Evolutionary conservation across 1,140 invertebrate genomes (phyloP), one percentile per base, ranked within the genome.

Genomic region (Monochamus saltuarius): DNA sequence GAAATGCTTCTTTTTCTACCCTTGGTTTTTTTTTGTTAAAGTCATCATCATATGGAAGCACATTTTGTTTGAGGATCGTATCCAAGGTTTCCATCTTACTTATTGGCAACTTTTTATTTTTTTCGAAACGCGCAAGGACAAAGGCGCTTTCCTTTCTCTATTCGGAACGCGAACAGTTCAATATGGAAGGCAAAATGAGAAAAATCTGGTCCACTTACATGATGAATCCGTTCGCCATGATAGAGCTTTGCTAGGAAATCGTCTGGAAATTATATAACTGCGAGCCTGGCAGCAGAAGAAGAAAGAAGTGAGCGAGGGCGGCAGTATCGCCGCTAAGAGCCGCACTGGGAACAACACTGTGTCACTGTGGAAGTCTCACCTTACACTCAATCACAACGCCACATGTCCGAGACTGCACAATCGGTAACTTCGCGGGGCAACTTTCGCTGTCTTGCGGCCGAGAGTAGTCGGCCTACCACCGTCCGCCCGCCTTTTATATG

Each of bases 381-480:
- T 40, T 54, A 54, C 51, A 54, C 22, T 29, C 22, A 29, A 29
- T 29, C 51, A 55, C 53, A 43, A 43, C 53, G 53, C 53, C 53
- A 55, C 53, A 55, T 55, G 53, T 43, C 53, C 53, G 46, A 55
- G 40, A 55, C 34, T 36, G 46, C 53, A 55, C 22, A 42, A 37
- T 37, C 19, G 16, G 19, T 29, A 14, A 22, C 38, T 53, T 50
- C 47, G 34, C 57, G 56, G 64, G 64, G 60, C 64, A 65, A 65
- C 64, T 65, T 65, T 65, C 64, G 64, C 64, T 59, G 22, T 47
- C 22, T n/a, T 55, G 59, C 51, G 56, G 56, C 56, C 59, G 55
- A 58, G 47, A 65, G 59, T 65, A 65, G 61, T 55, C 59, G 46
- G 58, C 63, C 55, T 51, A 50, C 39, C 47, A 57, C 54, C 43